Evolutionary conservation across 2,797 vertebrate genomes (phyloP), one percentile per base, ranked within the genome.

Genomic region (Craterocephalus amniculus): DNA sequence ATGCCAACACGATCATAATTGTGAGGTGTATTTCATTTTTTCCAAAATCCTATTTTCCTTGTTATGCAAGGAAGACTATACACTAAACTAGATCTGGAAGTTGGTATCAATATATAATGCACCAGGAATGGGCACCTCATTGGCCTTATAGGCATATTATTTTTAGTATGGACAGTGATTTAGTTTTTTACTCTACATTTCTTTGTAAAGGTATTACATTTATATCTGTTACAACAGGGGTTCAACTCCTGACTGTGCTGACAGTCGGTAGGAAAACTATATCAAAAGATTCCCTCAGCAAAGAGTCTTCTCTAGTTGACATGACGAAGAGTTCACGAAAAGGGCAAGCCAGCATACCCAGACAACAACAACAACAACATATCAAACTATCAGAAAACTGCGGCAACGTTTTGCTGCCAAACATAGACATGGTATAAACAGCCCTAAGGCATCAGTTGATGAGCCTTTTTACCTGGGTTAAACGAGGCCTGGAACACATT

Each of bases 381-480:
- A 74, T 88, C 84, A 83, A 84, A 76, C 75, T 78, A 78, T 85
- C 87, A 86, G 57, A 83, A 77, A 81, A 59, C 71, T 60, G 48
- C 75, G 63, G 64, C 59, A 75, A 68, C 63, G 61, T 72, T 75
- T 62, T 48, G 58, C 74, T 86, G 83, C 80, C 84, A 87, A 83
- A 76, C 38, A 55, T 26, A 67, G 63, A 71, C 58, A 56, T 65
- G 71, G 78, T 63, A 81, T 79, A 88, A 91, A 91, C 80, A 88
- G 79, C 88, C 89, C 60, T 24, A 20, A 87, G 90, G 89, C 82
- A 77, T 62, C 45, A 40, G 70, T 73, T 87, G 89, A 91, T 92
- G 79, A 89, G 86, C 35, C 72, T 81, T 89, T 86, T 78, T 85
- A 78, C 76, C 74, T 51, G 38, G 67, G 83, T 82, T 88, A 83